Evolutionary conservation across 2,888 invertebrate genomes (phyloP).

Genomic region (Cryptus armator): DNA sequence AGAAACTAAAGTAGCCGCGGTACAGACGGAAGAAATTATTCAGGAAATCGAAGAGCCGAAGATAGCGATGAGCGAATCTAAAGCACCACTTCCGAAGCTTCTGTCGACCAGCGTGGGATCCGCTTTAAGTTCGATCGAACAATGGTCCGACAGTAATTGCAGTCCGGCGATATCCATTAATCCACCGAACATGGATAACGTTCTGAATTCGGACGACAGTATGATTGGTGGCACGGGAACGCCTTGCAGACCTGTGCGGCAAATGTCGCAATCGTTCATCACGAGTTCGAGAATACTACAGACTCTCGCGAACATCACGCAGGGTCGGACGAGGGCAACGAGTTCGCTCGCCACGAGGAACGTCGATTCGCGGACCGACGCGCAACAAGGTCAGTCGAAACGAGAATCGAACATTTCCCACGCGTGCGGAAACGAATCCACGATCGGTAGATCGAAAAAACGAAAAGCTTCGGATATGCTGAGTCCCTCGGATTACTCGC

Average conservation of each 20-base stretch:
- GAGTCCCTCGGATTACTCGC: constrained; percentile 70
- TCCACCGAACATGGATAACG: constrained; percentile 77
- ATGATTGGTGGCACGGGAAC: constrained; percentile 60
- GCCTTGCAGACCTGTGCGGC: constrained; percentile 68
- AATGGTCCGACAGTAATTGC: constrained; percentile 81
- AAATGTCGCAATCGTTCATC: constrained; percentile 79
- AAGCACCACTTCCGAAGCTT: constrained; percentile 67
- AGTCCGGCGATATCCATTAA: constrained; percentile 77
- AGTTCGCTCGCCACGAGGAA: constrained; percentile 24
- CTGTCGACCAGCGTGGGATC: constrained; percentile 75
- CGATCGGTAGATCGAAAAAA: constrained; percentile 66
- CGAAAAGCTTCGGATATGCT: constrained; percentile 79
- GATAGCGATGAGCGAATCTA: constrained; percentile 51
- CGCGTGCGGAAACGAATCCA: constrained; percentile 31
- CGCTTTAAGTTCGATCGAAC: constrained; percentile 76
- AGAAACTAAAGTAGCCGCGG: constrained; percentile 72
- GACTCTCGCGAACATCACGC: constrained; percentile 81
- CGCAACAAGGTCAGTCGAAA: constrained; percentile 67
- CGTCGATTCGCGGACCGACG: constrained; percentile 21
- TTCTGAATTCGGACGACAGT: constrained; percentile 79
- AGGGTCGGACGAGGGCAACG: constrained; percentile 73
- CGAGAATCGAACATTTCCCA: constrained; percentile 45
- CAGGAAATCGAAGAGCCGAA: constrained; percentile 44
- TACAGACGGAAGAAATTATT: constrained; percentile 77
- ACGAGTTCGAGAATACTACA: constrained; percentile 82